Percentiles rank a stretch among this genome's conserved stretches.
Evolutionary conservation across 2,113 vertebrate species (phyloP).

Genomic region (Lycocorax pyrrhopterus): DNA sequence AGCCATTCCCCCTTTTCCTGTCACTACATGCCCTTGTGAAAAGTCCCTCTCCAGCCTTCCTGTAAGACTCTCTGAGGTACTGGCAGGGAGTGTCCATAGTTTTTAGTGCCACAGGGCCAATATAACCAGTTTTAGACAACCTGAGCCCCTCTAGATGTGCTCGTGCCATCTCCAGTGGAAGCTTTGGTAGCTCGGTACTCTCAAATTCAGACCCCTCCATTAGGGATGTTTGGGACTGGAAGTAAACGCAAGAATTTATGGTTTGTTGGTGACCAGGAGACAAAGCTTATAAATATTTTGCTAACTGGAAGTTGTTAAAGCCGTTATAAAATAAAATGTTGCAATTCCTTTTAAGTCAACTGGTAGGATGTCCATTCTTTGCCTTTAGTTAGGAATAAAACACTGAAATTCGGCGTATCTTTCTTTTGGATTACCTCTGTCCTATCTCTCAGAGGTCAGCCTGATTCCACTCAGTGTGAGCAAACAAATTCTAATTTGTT

Average conservation of each 20-base stretch:
- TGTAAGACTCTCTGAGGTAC: not conserved
- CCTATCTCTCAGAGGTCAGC: not conserved
- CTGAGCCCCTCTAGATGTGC: not conserved
- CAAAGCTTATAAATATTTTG: not conserved
- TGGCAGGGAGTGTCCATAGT: accelerated
- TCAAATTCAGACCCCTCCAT: not conserved
- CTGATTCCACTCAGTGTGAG: not conserved
- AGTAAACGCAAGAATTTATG: not conserved
- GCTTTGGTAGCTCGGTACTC: not conserved
- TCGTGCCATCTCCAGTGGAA: not conserved
- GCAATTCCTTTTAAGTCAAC: not conserved
- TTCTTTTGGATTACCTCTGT: not conserved
- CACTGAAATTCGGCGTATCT: not conserved
- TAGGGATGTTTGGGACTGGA: not conserved
- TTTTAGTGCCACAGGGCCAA: not conserved
- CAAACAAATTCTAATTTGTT: slow-evolving; percentile 34
- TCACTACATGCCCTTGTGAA: not conserved
- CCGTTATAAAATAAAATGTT: not conserved
- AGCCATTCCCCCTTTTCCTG: not conserved
- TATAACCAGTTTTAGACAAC: not conserved
- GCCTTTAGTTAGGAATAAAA: not conserved
- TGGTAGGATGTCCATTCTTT: not conserved
- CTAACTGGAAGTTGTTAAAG: not conserved
- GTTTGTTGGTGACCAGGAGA: not conserved
- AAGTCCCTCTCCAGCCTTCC: not conserved